Percentiles rank a stretch among this genome's conserved stretches.
Evolutionary conservation across 2,888 invertebrate species (phyloP).

Genomic region (Heliconius ethilla): DNA sequence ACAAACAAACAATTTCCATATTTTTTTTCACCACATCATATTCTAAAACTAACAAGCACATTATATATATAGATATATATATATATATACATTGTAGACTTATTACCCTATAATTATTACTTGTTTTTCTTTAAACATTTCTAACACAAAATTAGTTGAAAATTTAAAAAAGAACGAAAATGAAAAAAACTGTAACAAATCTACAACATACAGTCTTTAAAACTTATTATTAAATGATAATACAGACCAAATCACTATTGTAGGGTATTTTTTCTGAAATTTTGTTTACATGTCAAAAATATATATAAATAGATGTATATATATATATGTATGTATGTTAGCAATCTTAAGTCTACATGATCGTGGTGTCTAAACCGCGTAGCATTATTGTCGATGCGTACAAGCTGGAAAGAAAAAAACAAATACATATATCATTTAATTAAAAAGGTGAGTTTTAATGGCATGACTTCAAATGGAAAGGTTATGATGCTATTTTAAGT

Average conservation of each 20-base stretch:
- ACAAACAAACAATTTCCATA: slow-evolving; percentile 1
- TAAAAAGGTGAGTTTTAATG: neutral
- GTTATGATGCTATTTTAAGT: too few species aligned
- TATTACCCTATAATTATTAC: slow-evolving; percentile 10
- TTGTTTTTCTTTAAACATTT: neutral
- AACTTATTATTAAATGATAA: slow-evolving; percentile 26
- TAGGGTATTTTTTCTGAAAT: slow-evolving; percentile 27
- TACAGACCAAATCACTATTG: slow-evolving; percentile 36
- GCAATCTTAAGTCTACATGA: slow-evolving; percentile 39
- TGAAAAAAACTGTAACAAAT: slow-evolving; percentile 4
- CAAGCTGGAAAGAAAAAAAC: slow-evolving; percentile 65
- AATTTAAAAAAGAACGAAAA: neutral
- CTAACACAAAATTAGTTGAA: neutral
- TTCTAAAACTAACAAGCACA: slow-evolving; percentile 25
- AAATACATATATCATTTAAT: neutral
- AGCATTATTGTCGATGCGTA: slow-evolving; percentile 72
- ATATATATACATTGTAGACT: slow-evolving; percentile 22
- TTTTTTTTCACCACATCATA: neutral
- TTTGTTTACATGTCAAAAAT: slow-evolving; percentile 44
- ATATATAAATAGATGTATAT: slow-evolving; percentile 37
- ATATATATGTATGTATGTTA: slow-evolving; percentile 36
- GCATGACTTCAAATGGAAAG: too few species aligned
- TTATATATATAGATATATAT: neutral
- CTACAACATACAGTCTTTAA: slow-evolving; percentile 25
- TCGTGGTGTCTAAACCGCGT: slow-evolving; percentile 44